Evolutionary conservation across 2,888 invertebrate species (phyloP), one percentile per base, ranked within the genome.

Genomic region (Miltochrista miniata): DNA sequence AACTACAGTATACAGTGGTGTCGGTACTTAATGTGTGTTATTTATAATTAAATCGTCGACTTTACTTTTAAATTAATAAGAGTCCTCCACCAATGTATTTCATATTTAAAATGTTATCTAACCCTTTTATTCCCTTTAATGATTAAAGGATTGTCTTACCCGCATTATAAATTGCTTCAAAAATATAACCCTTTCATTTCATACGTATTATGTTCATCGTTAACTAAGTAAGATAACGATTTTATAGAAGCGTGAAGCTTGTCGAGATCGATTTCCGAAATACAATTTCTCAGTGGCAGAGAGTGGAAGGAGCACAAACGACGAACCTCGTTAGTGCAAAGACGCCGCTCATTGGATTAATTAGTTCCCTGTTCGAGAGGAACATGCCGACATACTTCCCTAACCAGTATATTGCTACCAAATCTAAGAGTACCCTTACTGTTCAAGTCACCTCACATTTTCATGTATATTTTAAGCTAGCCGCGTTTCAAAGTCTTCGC

Each of bases 301-400:
- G 64, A 72, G 74, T 72, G 68, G 70, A 75, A 76, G 76, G 74
- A 74, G 77, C 74, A 72, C 77, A 85, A 87, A 86, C 83, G 86
- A 86, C 87, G 80, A 79, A 75, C 77, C 83, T 87, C 82, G 87
- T 88, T 89, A 87, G 81, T 77, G 79, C 81, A 80, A 83, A 87
- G 83, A 81, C 79, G 79, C 79, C 80, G 80, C 79, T 88, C 84
- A 89, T 89, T 87, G 85, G 87, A 89, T 89, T 89, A 90, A 90
- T 89, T 88, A 87, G 87, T 87, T 82, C 76, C 75, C 72, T 75
- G 80, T 83, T 83, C 74, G 74, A 72, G 70, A 59, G 67, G 72
- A 81, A 81, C 74, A 79, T 64, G 75, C 76, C 76, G 79, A 75
- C 83, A 83, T 82, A 85, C 82, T 82, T 83, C 77, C 70, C 55